Percentiles rank a stretch among this genome's conserved stretches.
phyloP scores from a whole-genome alignment of 2,113 vertebrate genomes.

The Isurus oxyrinchus region DNA sequence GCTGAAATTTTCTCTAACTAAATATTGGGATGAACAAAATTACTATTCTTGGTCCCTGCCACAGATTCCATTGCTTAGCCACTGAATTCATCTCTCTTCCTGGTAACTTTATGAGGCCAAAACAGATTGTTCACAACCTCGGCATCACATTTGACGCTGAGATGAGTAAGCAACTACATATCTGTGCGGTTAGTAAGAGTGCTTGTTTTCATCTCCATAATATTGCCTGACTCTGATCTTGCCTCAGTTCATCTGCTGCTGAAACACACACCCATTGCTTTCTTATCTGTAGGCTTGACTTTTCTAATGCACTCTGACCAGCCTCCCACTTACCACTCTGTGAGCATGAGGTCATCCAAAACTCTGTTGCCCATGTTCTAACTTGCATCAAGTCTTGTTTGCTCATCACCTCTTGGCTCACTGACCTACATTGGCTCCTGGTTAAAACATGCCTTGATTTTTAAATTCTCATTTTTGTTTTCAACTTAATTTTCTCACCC shows the following conservation, averaged over 20 bases:
- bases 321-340: not conserved
- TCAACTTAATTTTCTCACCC: not conserved
- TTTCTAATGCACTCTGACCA: not conserved
- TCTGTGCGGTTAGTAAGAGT: not conserved
- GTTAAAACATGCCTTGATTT: not conserved
- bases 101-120: not conserved
- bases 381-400: not conserved
- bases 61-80: no score
- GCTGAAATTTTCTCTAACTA: no score
- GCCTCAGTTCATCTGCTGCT: not conserved
- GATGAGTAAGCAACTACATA: not conserved
- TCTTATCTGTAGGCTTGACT: not conserved
- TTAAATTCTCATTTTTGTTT: not conserved
- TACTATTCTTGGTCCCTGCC: no score
- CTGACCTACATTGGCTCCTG: not conserved
- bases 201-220: not conserved
- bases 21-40: no score
- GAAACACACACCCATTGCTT: not conserved
- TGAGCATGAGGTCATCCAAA: not conserved
- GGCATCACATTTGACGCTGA: not conserved
- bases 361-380: not conserved
- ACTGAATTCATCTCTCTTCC: not conserved
- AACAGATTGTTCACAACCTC: not conserved
- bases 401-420: not conserved
- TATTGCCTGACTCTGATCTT: not conserved